Percentiles rank a stretch among this genome's conserved stretches.
Conservation (phyloP, 2,888 invertebrate genomes). For the Crocallis elinguaria region DNA sequence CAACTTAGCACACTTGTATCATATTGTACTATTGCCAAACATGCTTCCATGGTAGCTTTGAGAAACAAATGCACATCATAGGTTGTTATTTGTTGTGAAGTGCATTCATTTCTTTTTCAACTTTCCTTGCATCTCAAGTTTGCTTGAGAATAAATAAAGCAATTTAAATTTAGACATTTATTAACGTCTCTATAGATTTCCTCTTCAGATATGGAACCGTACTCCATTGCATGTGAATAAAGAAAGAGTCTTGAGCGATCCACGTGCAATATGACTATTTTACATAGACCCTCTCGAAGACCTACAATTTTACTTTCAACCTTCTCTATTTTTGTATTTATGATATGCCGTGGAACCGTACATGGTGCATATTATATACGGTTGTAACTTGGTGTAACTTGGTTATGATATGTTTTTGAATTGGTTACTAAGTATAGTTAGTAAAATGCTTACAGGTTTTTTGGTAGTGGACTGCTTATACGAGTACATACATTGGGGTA, state of each 20-base stretch:
- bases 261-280: constrained; percentile 58
- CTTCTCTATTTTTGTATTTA: background rate
- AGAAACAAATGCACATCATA: too few relatives aligned
- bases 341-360: too few relatives aligned
- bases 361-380: background rate
- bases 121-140: background rate
- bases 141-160: too few relatives aligned
- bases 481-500: constrained; percentile 24
- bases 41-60: too few relatives aligned
- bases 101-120: too few relatives aligned
- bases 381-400: too few relatives aligned
- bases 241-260: constrained; percentile 61
- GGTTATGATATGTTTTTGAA: too few relatives aligned
- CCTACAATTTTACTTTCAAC: background rate
- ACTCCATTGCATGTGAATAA: constrained; percentile 69
- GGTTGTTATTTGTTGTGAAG: too few relatives aligned
- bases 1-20: too few relatives aligned
- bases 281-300: constrained; percentile 43
- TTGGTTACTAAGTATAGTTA: background rate
- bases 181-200: constrained; percentile 22
- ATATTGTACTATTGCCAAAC: too few relatives aligned
- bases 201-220: constrained; percentile 49
- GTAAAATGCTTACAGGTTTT: background rate
- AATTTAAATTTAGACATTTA: background rate
- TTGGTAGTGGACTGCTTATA: background rate